Conservation (phyloP, 2,113 vertebrate species). For the Cynoglossus semilaevis region DNA sequence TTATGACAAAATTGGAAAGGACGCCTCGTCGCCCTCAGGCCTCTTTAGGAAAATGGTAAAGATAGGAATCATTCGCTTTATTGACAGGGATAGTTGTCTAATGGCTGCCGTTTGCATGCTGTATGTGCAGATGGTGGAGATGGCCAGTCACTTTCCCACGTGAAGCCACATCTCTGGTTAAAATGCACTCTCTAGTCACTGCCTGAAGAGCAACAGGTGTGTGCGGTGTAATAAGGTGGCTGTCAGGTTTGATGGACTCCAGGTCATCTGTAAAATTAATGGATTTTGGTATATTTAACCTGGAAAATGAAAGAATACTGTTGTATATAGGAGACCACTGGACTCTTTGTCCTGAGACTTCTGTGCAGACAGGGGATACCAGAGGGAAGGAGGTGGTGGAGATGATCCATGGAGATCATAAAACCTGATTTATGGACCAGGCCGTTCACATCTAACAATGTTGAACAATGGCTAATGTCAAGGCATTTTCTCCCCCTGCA, state of each 20-base stretch:
- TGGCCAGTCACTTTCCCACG: not conserved
- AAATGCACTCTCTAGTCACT: not conserved
- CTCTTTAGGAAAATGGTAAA: conserved; percentile 22
- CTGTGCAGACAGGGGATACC: conserved; percentile 22
- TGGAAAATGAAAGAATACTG: conserved; percentile 19
- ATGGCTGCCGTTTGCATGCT: conserved; percentile 30
- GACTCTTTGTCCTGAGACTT: conserved; percentile 36
- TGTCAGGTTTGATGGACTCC: conserved; percentile 30
- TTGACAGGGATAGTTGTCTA: conserved; percentile 23
- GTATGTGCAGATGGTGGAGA: not conserved
- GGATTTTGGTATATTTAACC: conserved; percentile 26
- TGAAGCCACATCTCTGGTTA: not conserved
- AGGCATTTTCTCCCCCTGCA: conserved; percentile 8
- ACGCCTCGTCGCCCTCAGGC: conserved; percentile 40
- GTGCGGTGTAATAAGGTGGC: not conserved
- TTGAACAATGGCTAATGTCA: conserved; percentile 36
- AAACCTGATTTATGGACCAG: conserved; percentile 62
- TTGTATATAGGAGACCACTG: conserved; percentile 30
- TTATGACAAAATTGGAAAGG: conserved; percentile 50
- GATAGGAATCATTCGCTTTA: conserved; percentile 43
- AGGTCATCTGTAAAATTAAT: conserved; percentile 15
- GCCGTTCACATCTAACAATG: conserved; percentile 28
- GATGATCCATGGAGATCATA: conserved; percentile 43
- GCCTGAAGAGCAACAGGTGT: not conserved
- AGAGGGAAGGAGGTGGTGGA: conserved; percentile 40